These are phyloP conservation scores for Aphelocoma californica DNA, from an alignment of 2,797 vertebrate genomes.

Conservation along the genomic window DNA sequence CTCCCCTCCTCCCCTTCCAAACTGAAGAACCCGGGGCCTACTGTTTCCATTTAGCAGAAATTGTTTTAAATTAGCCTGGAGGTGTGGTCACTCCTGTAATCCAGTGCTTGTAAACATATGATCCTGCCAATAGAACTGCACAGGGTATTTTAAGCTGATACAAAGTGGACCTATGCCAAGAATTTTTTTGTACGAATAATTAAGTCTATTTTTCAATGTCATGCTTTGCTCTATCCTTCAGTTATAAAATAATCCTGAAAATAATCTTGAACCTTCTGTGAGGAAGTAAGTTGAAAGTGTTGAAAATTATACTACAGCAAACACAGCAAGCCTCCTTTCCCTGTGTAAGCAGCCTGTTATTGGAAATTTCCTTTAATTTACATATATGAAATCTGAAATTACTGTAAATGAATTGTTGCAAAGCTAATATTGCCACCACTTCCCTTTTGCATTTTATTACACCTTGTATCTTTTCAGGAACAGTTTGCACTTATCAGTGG, in stretches of 20 bases:
- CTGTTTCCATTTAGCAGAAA: conserved; percentile 53
- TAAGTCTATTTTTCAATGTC: conserved; percentile 59
- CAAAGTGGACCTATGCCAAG: conserved; percentile 12
- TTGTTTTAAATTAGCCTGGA: conserved; percentile 52
- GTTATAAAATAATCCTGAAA: conserved; percentile 42
- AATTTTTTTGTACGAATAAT: conserved; percentile 45
- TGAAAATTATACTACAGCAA: not conserved
- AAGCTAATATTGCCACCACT: conserved; percentile 18
- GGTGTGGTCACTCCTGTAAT: conserved; percentile 56
- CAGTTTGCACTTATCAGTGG: conserved; percentile 37
- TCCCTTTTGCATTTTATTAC: conserved; percentile 3
- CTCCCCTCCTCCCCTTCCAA: not conserved
- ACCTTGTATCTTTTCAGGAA: conserved; percentile 48
- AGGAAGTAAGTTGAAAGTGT: not conserved
- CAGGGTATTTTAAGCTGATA: conserved; percentile 51
- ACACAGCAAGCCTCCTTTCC: not conserved
- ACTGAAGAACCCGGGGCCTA: not conserved
- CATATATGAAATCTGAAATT: not conserved
- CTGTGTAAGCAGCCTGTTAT: not conserved
- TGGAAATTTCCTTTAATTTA: conserved; percentile 12
- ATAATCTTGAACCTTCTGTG: not conserved
- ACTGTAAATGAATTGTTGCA: conserved; percentile 13
- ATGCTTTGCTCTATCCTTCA: not conserved
- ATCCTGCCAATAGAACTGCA: not conserved
- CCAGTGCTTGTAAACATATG: conserved; percentile 43